Conservation (phyloP, 1,140 invertebrate genomes). For the Drosophila subpulchrella region DNA sequence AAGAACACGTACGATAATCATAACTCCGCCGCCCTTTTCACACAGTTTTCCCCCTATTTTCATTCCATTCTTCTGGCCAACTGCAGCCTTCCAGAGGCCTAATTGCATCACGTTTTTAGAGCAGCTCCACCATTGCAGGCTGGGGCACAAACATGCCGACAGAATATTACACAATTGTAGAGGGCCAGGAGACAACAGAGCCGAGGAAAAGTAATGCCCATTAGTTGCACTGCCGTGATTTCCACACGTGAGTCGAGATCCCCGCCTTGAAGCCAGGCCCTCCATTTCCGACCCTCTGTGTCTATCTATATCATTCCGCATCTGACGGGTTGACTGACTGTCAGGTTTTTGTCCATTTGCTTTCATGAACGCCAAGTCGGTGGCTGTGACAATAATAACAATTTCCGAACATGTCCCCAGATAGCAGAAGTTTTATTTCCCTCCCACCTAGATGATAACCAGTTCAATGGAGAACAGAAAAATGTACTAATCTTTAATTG, state of each 20-base stretch:
- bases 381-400: conserved; percentile 45
- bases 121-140: conserved; percentile 24
- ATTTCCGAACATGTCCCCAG: conserved; percentile 27
- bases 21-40: conserved; percentile 50
- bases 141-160: conserved; percentile 35
- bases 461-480: background rate
- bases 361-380: conserved; percentile 39
- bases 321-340: conserved; percentile 39
- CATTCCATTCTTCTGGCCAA: conserved; percentile 8
- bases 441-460: conserved; percentile 9
- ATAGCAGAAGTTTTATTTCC: conserved; percentile 10
- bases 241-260: conserved; percentile 34
- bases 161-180: conserved; percentile 64
- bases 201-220: conserved; percentile 45
- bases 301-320: conserved; percentile 3
- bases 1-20: conserved; percentile 64
- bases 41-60: conserved; percentile 18
- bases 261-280: conserved; percentile 3
- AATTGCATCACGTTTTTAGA: conserved; percentile 68
- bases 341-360: conserved; percentile 38
- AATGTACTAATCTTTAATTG: background rate
- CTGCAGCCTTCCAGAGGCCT: conserved; percentile 27
- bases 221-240: conserved; percentile 46
- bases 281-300: conserved; percentile 1
- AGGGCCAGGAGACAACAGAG: conserved; percentile 21